Evolutionary conservation across 1,140 invertebrate species (phyloP), one percentile per base, ranked within the genome.

Genomic region (Charaxes varanes): DNA sequence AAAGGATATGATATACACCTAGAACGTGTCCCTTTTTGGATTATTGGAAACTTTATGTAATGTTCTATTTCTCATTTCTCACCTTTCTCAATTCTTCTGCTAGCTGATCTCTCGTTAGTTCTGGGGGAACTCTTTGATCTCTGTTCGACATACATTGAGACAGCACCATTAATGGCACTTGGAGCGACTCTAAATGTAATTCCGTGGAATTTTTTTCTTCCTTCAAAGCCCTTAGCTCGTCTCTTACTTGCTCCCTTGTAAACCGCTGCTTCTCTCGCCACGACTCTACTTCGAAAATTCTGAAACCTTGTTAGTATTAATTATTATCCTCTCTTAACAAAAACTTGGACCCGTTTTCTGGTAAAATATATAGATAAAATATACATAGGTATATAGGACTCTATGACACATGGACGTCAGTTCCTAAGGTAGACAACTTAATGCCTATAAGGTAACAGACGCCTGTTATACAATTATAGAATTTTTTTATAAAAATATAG

Each of bases 61-160:
- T n/a, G n/a, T n/a, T n/a, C n/a, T n/a, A n/a, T 10, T 24, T 6
- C 11, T 7, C 8, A 19, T 32, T 31, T 15, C 13, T 21, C 42
- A 84, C 93, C 66, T 91, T 94, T 72, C 92, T 93, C 15, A 97
- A 80, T 79, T 96, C 93, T 15, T 86, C 87, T 62, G 93, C 92
- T 5, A 90, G 89, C 54, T 94, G 92, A 76, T 97, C 95, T 41
- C 91, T 89, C 1, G 94, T 95, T 13, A 95, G 84, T 82, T 97
- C 95, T 11, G 89, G 88, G 2, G 88, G 88, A 22, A 91, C 86
- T 26, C 94, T 88, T 53, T 90, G 89, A 65, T 96, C 94, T 46
- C 95, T 87, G 61, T 92, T 90, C 0, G 90, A 90, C 17, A 96
- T 86, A 66, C 93, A 94, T 70, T 96, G 92, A 22, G 89, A 88